These are phyloP conservation scores for Syrrhaptes paradoxus DNA, from an alignment of 2,113 vertebrate genomes.

Conservation along the genomic window DNA sequence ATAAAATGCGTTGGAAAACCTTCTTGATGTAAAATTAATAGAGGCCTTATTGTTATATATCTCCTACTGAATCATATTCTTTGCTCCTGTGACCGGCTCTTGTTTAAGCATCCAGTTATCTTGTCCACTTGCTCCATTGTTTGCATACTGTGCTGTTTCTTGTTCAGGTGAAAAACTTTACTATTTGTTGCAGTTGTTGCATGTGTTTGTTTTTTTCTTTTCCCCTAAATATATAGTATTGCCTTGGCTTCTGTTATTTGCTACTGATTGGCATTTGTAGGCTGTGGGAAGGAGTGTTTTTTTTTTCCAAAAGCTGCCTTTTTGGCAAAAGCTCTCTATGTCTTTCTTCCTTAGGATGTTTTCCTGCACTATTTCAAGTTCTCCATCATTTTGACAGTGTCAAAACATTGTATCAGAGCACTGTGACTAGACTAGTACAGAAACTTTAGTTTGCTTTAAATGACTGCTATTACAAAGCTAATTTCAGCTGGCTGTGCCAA, in stretches of 20 bases:
- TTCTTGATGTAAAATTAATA: neutral
- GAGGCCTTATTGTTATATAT: neutral
- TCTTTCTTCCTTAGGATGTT: neutral
- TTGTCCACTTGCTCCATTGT: neutral
- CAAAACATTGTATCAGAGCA: neutral
- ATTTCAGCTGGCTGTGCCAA: neutral
- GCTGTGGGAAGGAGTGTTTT: neutral
- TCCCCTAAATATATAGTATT: neutral
- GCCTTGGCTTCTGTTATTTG: neutral
- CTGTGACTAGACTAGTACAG: neutral
- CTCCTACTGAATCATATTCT: neutral
- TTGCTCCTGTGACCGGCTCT: neutral
- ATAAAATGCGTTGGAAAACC: neutral
- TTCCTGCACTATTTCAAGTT: neutral
- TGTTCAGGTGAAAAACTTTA: neutral
- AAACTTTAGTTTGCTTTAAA: neutral
- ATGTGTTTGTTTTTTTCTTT: neutral
- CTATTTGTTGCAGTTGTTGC: neutral
- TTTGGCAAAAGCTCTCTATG: neutral
- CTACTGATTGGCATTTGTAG: accelerated
- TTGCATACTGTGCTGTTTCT: neutral
- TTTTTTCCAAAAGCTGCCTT: neutral
- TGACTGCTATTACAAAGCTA: neutral
- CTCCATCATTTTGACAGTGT: neutral
- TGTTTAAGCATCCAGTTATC: neutral